Evolutionary conservation across 2,888 invertebrate genomes (phyloP).

Genomic region (Nebria salina): DNA sequence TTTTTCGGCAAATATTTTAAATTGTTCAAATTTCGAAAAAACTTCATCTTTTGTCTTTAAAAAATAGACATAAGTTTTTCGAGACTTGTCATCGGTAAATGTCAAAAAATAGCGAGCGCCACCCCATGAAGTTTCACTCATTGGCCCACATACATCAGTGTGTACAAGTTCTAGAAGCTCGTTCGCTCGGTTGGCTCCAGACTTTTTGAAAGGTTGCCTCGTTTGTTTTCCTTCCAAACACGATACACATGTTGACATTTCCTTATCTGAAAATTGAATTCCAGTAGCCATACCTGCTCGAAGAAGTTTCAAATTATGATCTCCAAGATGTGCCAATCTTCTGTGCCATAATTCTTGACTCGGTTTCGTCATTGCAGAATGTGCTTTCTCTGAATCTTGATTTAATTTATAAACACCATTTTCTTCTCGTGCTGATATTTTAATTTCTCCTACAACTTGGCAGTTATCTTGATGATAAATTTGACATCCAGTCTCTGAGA

Average conservation of each 20-base stretch:
- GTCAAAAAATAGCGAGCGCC: constrained; percentile 40
- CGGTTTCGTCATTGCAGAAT: no score
- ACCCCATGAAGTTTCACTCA: constrained; percentile 46
- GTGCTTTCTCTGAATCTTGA: no score
- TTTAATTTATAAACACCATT: no score
- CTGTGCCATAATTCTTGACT: no score
- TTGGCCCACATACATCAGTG: constrained; percentile 52
- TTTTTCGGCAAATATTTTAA: constrained; percentile 46
- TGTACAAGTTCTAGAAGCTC: constrained; percentile 49
- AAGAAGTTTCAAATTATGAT: neutral
- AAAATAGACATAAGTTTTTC: neutral
- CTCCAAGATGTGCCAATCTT: no score
- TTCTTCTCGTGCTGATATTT: no score
- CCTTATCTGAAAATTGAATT: neutral
- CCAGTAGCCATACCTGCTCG: neutral
- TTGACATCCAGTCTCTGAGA: no score
- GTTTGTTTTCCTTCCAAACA: constrained; percentile 16
- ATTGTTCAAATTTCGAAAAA: neutral
- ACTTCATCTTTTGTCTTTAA: neutral
- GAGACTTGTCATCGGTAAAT: neutral
- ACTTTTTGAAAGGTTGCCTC: neutral
- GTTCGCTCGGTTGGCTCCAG: constrained; percentile 12
- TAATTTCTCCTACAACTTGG: no score
- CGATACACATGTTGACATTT: neutral
- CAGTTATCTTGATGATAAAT: no score